These are phyloP conservation scores for Harpagoxenus sublaevis DNA, from an alignment of 2,888 invertebrate species.

Conservation along the genomic window DNA sequence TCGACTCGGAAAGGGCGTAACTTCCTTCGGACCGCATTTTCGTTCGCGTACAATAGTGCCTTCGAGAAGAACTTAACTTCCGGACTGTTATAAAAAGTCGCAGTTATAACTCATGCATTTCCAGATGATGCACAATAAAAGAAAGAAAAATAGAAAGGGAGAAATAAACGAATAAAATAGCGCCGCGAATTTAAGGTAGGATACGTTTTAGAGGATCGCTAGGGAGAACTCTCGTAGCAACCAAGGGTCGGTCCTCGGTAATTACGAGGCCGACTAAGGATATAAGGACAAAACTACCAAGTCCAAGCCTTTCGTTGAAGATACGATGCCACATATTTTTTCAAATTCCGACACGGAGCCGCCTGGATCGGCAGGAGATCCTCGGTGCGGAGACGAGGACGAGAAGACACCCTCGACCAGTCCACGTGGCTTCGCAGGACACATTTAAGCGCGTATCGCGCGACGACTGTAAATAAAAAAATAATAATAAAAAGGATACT, in stretches of 20 bases:
- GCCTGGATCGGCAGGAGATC: not conserved
- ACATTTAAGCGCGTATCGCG: not conserved
- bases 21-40: conserved; percentile 43
- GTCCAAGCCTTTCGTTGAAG: conserved; percentile 52
- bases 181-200: conserved; percentile 23
- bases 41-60: conserved; percentile 66
- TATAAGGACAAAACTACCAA: conserved; percentile 26
- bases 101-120: conserved; percentile 17
- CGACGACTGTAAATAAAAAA: conserved; percentile 67
- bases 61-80: conserved; percentile 64
- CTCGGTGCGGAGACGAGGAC: not conserved
- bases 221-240: not conserved
- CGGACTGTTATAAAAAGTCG: conserved; percentile 22
- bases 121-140: conserved; percentile 20
- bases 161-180: not conserved
- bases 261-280: not conserved
- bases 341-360: conserved; percentile 52
- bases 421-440: conserved; percentile 53
- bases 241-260: not conserved
- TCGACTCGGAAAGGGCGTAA: conserved; percentile 10
- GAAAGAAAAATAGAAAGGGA: not conserved
- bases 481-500: conserved; percentile 38
- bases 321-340: conserved; percentile 65
- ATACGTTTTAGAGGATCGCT: conserved; percentile 42
- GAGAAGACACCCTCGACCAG: not conserved